phyloP scores from a whole-genome alignment of 2,113 vertebrate species.

The Lepisosteus oculatus region DNA sequence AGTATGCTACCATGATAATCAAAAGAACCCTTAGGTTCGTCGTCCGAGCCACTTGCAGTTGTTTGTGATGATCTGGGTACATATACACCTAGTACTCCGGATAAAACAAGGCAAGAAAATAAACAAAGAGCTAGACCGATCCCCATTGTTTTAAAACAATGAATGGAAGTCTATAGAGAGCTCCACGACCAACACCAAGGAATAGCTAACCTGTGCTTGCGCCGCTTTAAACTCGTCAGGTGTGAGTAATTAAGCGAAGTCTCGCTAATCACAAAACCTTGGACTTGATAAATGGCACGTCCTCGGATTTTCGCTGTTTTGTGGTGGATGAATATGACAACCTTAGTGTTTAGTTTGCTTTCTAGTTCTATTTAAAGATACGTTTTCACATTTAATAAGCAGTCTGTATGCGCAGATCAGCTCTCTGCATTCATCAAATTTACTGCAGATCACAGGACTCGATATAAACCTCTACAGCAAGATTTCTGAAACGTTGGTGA shows the following conservation, averaged over 20 bases:
- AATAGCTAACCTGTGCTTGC: conserved; percentile 33
- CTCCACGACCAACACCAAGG: conserved; percentile 28
- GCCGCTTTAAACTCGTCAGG: conserved; percentile 39
- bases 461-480: too few species aligned
- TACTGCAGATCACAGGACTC: too few species aligned
- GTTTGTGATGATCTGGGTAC: conserved; percentile 20
- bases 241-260: conserved; percentile 55
- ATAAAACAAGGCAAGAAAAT: conserved; percentile 27
- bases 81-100: conserved; percentile 35
- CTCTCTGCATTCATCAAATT: too few species aligned
- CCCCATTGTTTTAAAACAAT: conserved; percentile 42
- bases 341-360: too few species aligned
- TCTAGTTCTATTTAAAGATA: too few species aligned
- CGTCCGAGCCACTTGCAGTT: conserved; percentile 25
- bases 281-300: too few species aligned
- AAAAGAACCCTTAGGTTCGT: conserved; percentile 3
- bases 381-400: too few species aligned
- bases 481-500: too few species aligned
- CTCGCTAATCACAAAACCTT: not conserved
- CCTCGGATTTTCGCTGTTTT: too few species aligned
- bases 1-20: conserved; percentile 57
- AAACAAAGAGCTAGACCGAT: conserved; percentile 26
- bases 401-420: too few species aligned
- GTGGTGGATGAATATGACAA: too few species aligned
- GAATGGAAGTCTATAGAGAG: conserved; percentile 21